phyloP scores from a whole-genome alignment of 2,797 vertebrate genomes.

The Sternarchorhynchus goeldii region DNA sequence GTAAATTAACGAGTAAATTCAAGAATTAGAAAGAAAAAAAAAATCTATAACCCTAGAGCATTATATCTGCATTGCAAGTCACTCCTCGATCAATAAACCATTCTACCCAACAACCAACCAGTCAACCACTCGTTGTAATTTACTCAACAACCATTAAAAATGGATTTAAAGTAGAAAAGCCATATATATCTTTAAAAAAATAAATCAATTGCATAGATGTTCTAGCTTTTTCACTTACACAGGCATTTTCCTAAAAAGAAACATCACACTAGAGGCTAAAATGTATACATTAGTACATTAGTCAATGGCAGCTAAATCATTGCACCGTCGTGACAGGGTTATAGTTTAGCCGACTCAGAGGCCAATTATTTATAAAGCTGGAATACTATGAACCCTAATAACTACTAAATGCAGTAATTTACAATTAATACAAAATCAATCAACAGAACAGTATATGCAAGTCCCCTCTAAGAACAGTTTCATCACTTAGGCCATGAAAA shows the following conservation, averaged over 20 bases:
- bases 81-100: neutral
- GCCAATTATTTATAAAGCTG: slow-evolving; percentile 3
- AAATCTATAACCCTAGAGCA: neutral
- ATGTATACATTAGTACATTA: slow-evolving; percentile 1
- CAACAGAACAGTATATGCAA: neutral
- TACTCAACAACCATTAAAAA: neutral
- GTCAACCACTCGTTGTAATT: too few relatives aligned
- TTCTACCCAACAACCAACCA: too few relatives aligned
- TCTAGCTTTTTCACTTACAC: neutral
- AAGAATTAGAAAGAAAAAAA: neutral
- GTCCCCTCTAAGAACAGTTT: slow-evolving; percentile 2
- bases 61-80: slow-evolving; percentile 26
- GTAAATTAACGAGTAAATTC: neutral
- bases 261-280: slow-evolving; percentile 6
- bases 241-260: too few relatives aligned
- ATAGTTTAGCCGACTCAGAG: slow-evolving; percentile 11
- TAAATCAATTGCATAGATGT: slow-evolving; percentile 33
- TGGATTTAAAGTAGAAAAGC: slow-evolving; percentile 8
- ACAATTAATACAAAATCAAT: neutral
- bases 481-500: neutral
- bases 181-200: neutral
- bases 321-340: slow-evolving; percentile 4
- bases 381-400: neutral
- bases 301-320: neutral
- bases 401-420: neutral